These are phyloP conservation scores for Mesocentrotus franciscanus DNA, from an alignment of 53 echinoderm and acorn worm genomes.

Conservation along the genomic window DNA sequence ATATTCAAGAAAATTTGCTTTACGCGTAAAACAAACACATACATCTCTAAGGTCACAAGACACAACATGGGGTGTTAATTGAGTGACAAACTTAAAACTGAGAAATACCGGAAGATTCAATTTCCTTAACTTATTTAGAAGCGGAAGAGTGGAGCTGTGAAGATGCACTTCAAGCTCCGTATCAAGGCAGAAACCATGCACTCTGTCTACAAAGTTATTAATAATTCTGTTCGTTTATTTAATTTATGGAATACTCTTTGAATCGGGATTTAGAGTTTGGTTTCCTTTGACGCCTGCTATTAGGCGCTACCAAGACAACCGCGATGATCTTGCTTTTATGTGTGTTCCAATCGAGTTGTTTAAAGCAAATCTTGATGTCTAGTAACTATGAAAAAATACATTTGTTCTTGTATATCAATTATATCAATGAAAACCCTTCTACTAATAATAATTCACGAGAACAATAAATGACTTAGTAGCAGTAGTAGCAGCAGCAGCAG, in stretches of 20 bases:
- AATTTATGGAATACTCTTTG: neutral
- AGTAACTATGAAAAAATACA: no score
- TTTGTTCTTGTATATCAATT: no score
- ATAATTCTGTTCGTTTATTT: neutral
- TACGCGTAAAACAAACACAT: neutral
- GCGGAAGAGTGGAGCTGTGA: conserved; percentile 19
- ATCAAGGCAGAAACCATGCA: neutral
- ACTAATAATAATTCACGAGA: no score
- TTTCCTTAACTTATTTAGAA: conserved; percentile 45
- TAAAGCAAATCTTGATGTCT: neutral
- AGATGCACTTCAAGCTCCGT: neutral
- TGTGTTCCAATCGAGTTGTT: neutral
- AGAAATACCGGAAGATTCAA: conserved; percentile 56
- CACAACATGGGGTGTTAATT: conserved; percentile 11
- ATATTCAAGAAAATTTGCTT: neutral
- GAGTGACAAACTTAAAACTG: conserved; percentile 25
- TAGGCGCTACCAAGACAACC: neutral
- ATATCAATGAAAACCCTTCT: no score
- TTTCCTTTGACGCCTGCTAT: neutral
- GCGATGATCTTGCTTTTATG: neutral
- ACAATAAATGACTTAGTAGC: no score
- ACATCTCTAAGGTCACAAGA: conserved; percentile 9
- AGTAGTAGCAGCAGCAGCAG: no score
- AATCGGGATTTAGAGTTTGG: neutral
- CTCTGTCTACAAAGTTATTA: conserved; percentile 10